Percentiles rank a stretch among this genome's conserved stretches.
Conservation (phyloP, 2,113 vertebrate genomes). For the Leptosomus discolor region DNA sequence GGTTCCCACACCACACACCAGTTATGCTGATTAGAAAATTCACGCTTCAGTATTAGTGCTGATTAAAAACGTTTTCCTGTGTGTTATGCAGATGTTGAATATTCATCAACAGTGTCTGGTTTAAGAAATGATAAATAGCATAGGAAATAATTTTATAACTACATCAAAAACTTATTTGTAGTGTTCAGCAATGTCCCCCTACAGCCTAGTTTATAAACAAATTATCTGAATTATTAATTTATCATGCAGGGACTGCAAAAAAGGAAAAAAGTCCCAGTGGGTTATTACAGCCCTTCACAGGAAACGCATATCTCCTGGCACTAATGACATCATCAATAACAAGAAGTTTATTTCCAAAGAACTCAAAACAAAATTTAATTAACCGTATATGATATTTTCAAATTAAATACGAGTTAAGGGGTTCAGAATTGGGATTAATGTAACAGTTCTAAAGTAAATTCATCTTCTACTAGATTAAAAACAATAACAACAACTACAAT, state of each 20-base stretch:
- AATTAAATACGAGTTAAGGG: slow-evolving; percentile 72
- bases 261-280: slow-evolving; percentile 51
- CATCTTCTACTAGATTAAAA: slow-evolving; percentile 61
- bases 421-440: slow-evolving; percentile 53
- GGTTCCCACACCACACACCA: slow-evolving; percentile 27
- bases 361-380: slow-evolving; percentile 69
- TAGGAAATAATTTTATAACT: slow-evolving; percentile 55
- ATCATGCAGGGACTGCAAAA: slow-evolving; percentile 67
- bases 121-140: slow-evolving; percentile 50
- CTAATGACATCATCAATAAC: slow-evolving; percentile 70
- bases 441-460: slow-evolving; percentile 56
- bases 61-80: slow-evolving; percentile 47
- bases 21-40: slow-evolving; percentile 52
- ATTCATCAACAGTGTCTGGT: slow-evolving; percentile 49
- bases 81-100: slow-evolving; percentile 44
- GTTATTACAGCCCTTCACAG: slow-evolving; percentile 60
- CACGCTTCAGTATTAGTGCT: slow-evolving; percentile 42
- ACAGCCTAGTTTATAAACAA: slow-evolving; percentile 61
- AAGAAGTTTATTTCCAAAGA: slow-evolving; percentile 69
- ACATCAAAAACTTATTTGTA: slow-evolving; percentile 65
- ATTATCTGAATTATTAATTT: slow-evolving; percentile 68
- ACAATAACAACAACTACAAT: not conserved
- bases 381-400: slow-evolving; percentile 54
- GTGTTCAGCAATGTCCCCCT: slow-evolving; percentile 31
- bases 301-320: slow-evolving; percentile 64